A percentile compares a stretch with the other conserved stretches of the same genome.
phyloP scores from a whole-genome alignment of 2,797 vertebrate species.

The Premnoplex brunnescens region DNA sequence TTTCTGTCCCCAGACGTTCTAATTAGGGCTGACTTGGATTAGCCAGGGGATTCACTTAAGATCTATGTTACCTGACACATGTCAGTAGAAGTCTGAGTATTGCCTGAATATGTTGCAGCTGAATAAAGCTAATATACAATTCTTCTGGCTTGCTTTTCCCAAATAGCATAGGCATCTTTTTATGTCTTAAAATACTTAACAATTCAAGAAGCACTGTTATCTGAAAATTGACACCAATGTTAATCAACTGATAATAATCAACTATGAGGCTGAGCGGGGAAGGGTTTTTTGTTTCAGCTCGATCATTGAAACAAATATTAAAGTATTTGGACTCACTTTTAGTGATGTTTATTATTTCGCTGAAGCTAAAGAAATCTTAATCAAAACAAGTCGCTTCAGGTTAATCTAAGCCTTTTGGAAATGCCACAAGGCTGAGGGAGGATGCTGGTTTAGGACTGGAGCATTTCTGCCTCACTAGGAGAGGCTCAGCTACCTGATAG shows the following conservation, averaged over 20 bases:
- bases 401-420: neutral
- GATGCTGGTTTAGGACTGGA: neutral
- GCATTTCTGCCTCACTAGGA: neutral
- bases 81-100: constrained; percentile 34
- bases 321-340: neutral
- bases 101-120: constrained; percentile 9
- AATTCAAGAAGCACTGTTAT: neutral
- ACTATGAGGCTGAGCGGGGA: neutral
- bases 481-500: neutral
- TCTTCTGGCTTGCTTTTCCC: neutral
- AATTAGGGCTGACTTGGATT: constrained; percentile 37
- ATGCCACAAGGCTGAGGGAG: neutral
- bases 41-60: constrained; percentile 34
- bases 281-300: neutral
- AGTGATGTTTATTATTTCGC: neutral
- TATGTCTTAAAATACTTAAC: neutral
- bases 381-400: neutral
- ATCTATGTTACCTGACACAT: constrained; percentile 47
- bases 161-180: neutral
- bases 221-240: neutral
- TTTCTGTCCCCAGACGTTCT: neutral
- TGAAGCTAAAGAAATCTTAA: neutral
- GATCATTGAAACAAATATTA: neutral
- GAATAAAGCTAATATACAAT: neutral
- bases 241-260: neutral